Evolutionary conservation across 2,888 invertebrate species (phyloP), one percentile per base, ranked within the genome.

Genomic region (Drosophila birchii): DNA sequence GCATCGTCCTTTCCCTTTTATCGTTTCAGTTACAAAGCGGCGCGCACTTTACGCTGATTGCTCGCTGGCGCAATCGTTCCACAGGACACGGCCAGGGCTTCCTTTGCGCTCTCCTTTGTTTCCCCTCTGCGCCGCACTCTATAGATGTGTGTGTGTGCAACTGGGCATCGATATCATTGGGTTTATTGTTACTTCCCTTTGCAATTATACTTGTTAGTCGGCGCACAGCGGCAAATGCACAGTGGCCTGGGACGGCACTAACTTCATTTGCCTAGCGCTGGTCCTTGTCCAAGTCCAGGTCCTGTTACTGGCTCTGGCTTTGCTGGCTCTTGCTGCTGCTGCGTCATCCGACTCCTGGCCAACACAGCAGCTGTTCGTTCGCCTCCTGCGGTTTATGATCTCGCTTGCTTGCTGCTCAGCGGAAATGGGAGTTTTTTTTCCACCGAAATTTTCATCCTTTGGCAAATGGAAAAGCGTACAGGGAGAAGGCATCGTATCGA

Each of bases 41-140:
- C 82, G 85, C 86, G 78, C 80, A 86, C 84, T 86, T 86, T 88
- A 88, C 86, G 88, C 86, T 88, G 86, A 86, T 86, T 86, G 88
- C 86, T 81, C 80, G 86, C 80, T 77, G 82, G 62, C 66, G 87
- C 85, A 78, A 84, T 81, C 81, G 78, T 81, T 84, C 83, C 78
- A 73, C 80, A 78, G 45, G 43, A 53, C 60, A 45, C 16, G 60
- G 63, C 63, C 63, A 9, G 53, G 53, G 49, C 53, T 63, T 45
- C 26, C 43, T 44, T 16, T 20, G 51, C 9, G 51, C 26, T 34
- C 51, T 32, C 43, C 51, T 51, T 51, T 64, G 63, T 64, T 29
- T 58, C 45, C 44, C 58, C 43, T 47, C 8, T 14, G 1, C 45
- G 20, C 26, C 36, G 43, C 20, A 6, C 11, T 56, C 34, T 53